These are phyloP conservation scores for Atopsyche davidsoni DNA, from an alignment of 1,140 invertebrate genomes.

Conservation along the genomic window DNA sequence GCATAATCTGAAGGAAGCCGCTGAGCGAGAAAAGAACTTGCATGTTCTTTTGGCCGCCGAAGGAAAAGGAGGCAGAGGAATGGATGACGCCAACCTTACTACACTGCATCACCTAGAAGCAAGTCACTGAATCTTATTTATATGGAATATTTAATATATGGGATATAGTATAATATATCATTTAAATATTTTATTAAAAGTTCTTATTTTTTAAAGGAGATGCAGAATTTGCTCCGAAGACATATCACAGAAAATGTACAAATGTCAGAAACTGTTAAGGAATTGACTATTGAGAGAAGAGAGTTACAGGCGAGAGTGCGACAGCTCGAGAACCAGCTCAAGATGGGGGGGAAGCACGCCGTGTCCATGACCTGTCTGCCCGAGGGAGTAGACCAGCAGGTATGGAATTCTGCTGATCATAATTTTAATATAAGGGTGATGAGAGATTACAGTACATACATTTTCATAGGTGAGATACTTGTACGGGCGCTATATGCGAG, in stretches of 20 bases:
- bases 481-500: conserved; percentile 67
- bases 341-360: conserved; percentile 29
- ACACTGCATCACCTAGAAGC: conserved; percentile 21
- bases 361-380: conserved; percentile 33
- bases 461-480: conserved; percentile 53
- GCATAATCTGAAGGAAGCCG: conserved; percentile 26
- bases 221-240: conserved; percentile 44
- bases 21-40: conserved; percentile 23
- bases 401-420: conserved; percentile 10
- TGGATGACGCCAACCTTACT: conserved; percentile 7
- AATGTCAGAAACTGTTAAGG: conserved; percentile 45
- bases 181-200: conserved; percentile 27
- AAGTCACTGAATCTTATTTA: no score
- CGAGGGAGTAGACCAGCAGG: conserved; percentile 31
- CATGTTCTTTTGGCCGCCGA: conserved; percentile 10
- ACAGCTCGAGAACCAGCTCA: conserved; percentile 34
- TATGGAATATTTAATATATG: neutral
- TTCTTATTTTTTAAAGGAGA: conserved; percentile 38
- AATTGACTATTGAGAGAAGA: conserved; percentile 42
- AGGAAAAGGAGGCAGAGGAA: conserved; percentile 4
- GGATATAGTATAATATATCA: neutral
- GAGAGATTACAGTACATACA: neutral
- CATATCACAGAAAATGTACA: conserved; percentile 49
- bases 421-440: neutral
- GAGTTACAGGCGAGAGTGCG: conserved; percentile 40